These are phyloP conservation scores for Sphaerodactylus townsendi DNA, from an alignment of 2,113 vertebrate species.

Conservation along the genomic window DNA sequence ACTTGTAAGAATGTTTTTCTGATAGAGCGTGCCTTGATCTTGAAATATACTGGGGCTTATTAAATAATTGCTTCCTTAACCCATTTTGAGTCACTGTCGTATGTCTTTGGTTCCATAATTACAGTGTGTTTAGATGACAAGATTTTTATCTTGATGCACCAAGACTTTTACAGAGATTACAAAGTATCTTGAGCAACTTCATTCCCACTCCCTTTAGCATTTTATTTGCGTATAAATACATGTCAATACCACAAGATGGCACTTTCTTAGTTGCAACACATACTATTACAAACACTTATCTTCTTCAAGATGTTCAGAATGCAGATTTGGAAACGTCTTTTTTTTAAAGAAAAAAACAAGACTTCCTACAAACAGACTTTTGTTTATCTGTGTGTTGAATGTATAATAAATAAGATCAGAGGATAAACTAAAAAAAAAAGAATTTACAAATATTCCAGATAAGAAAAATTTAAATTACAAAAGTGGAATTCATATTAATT, in stretches of 20 bases:
- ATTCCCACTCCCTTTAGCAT: slow-evolving; percentile 72
- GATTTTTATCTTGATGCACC: slow-evolving; percentile 16
- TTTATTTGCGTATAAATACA: slow-evolving; percentile 84
- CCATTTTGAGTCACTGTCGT: neutral
- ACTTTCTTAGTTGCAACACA: slow-evolving; percentile 78
- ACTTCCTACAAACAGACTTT: slow-evolving; percentile 70
- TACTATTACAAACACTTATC: slow-evolving; percentile 74
- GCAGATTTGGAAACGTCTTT: slow-evolving; percentile 72
- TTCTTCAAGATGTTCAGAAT: slow-evolving; percentile 69
- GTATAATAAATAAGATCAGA: slow-evolving; percentile 79
- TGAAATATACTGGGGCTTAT: neutral
- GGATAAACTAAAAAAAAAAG: slow-evolving; percentile 80
- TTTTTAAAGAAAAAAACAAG: slow-evolving; percentile 73
- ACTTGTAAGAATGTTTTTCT: neutral
- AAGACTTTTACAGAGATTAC: slow-evolving; percentile 57
- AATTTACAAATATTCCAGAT: slow-evolving; percentile 83
- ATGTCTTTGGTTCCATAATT: neutral
- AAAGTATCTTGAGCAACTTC: slow-evolving; percentile 52
- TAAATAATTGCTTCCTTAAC: neutral
- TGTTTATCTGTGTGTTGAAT: slow-evolving; percentile 58
- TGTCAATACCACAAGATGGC: slow-evolving; percentile 83
- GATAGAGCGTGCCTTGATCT: neutral
- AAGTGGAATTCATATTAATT: slow-evolving; percentile 76
- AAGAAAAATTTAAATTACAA: slow-evolving; percentile 85
- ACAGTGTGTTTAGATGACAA: neutral